Conservation (phyloP, 2,888 invertebrate species). For the Drosophila anomalata region DNA sequence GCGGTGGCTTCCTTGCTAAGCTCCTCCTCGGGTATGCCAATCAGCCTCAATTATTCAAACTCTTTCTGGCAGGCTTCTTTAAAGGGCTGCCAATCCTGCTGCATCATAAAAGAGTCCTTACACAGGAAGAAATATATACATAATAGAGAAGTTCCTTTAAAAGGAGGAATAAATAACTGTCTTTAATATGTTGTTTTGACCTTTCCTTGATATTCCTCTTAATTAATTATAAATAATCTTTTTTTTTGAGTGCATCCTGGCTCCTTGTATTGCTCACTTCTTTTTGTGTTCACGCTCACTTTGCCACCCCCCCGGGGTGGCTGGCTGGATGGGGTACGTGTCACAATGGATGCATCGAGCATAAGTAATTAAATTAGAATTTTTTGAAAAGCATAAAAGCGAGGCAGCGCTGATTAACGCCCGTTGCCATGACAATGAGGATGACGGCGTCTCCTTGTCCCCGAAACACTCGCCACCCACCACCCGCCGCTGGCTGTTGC, state of each 20-base stretch:
- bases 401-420: slow-evolving; percentile 67
- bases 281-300: slow-evolving; percentile 66
- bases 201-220: too few species aligned
- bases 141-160: neutral
- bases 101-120: slow-evolving; percentile 6
- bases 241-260: slow-evolving; percentile 30
- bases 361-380: slow-evolving; percentile 84
- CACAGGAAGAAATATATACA: neutral
- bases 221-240: too few species aligned
- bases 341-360: slow-evolving; percentile 81
- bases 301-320: slow-evolving; percentile 32
- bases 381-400: slow-evolving; percentile 73
- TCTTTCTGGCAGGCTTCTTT: slow-evolving; percentile 37
- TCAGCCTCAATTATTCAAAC: slow-evolving; percentile 70
- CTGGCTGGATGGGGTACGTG: slow-evolving; percentile 32
- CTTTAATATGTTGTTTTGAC: too few species aligned
- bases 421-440: slow-evolving; percentile 64
- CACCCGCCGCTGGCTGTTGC: slow-evolving; percentile 47
- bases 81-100: slow-evolving; percentile 44
- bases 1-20: slow-evolving; percentile 24
- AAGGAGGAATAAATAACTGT: too few species aligned
- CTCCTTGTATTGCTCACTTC: slow-evolving; percentile 56
- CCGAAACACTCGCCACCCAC: slow-evolving; percentile 2
- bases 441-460: slow-evolving; percentile 31
- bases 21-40: slow-evolving; percentile 51